Percentiles rank a stretch among this genome's conserved stretches.
Conservation (phyloP, 2,113 vertebrate species). For the Genyomyrus donnyi region DNA sequence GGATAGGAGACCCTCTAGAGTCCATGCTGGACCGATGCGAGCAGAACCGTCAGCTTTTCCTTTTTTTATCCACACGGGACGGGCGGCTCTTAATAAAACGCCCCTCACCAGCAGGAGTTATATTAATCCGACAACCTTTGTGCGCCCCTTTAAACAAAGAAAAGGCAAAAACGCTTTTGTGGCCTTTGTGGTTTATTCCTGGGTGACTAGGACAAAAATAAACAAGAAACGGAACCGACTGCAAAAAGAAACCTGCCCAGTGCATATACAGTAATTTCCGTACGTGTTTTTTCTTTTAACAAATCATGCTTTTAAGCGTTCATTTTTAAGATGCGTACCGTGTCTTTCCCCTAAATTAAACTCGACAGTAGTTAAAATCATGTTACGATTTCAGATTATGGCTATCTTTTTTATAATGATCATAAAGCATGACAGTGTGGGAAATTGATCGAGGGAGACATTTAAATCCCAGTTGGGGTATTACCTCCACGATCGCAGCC, state of each 20-base stretch:
- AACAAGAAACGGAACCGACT: not conserved
- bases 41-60: not conserved
- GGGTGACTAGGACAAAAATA: not conserved
- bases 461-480: not conserved
- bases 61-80: slow-evolving; percentile 3
- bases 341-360: not conserved
- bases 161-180: not conserved
- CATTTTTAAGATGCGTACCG: not conserved
- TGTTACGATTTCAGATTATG: not conserved
- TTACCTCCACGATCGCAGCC: not conserved
- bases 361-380: not conserved
- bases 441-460: not conserved
- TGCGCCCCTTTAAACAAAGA: not conserved
- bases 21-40: slow-evolving; percentile 19
- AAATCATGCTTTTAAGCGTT: not conserved
- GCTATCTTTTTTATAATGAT: not conserved
- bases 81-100: slow-evolving; percentile 1
- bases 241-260: not conserved
- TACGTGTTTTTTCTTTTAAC: not conserved
- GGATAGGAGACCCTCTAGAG: slow-evolving; percentile 47
- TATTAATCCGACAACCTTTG: not conserved
- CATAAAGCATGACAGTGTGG: not conserved
- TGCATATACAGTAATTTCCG: not conserved
- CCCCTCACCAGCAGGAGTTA: not conserved
- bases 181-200: not conserved